Base-by-base conservation (phyloP, 2,888 invertebrate genomes). In the Eristalis pertinax region DNA sequence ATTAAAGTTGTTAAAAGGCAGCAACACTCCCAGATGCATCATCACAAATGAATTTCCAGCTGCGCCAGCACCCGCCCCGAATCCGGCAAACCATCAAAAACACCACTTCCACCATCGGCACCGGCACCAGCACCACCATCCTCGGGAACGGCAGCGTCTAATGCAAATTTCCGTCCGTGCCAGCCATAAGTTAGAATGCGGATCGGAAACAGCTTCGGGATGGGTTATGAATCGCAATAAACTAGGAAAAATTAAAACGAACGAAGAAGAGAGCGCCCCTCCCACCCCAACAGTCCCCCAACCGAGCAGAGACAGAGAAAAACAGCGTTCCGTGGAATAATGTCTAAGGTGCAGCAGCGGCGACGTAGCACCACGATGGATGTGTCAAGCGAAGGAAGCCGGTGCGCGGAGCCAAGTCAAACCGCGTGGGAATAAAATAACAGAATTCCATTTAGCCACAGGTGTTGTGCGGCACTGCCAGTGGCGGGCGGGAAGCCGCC, bases 381-480 rank as follows among this genome's bases (percentile, higher is more conserved):
- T 82, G 50, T 50, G 82, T 63, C 74, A 77, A 64, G 60, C 50
- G 41, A 43, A 62, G 67, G 67, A 63, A 24, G 43, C 56, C 10
- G 35, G 24, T 1, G 43, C 15, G 43, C 43, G n/a, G 29, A 62
- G 50, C 58, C 11, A 38, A 60, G 15, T 13, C 77, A 65, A 78
- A 79, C 74, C 75, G 86, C 83, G 86, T 86, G 86, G 67, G 86
- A 86, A 86, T 86, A 75, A 79, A 79, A 83, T 83, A 83, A 83
- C 83, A 68, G 74, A 83, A 86, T 83, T 86, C 78, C 86, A 83
- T 86, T 86, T 83, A 75, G 86, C 86, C 83, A 86, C 83, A 83
- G 83, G 86, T 86, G 86, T 19, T 50, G 50, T 50, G 50, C 24
- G 24, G 60, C 58, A 73, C 60, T 65, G 38, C 38, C 56, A 41